A percentile compares a stretch with the other conserved stretches of the same genome.
These are phyloP conservation scores for Chymomyza procnemis DNA, from an alignment of 2,888 invertebrate genomes.

Conservation along the genomic window DNA sequence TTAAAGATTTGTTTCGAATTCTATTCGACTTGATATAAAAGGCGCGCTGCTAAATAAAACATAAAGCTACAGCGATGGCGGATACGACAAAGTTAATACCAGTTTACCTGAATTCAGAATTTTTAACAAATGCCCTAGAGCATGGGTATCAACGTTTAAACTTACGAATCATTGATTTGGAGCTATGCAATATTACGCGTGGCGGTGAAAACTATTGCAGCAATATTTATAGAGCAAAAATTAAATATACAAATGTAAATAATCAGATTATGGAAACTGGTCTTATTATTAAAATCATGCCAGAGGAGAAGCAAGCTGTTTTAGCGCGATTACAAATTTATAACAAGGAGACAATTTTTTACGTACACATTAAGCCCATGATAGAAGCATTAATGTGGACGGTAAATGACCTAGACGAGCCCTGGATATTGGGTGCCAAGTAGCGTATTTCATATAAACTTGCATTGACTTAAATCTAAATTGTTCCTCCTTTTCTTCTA, in stretches of 20 bases:
- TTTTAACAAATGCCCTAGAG: conserved; percentile 67
- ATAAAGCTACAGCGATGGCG: conserved; percentile 42
- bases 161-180: conserved; percentile 60
- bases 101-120: conserved; percentile 62
- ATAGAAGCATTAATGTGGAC: conserved; percentile 78
- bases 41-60: conserved; percentile 6
- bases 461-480: neutral
- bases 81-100: conserved; percentile 34
- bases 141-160: conserved; percentile 68
- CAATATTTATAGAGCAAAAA: conserved; percentile 70
- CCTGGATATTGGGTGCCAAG: conserved; percentile 68
- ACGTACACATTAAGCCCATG: conserved; percentile 76
- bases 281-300: conserved; percentile 73
- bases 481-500: conserved; percentile 32
- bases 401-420: conserved; percentile 60
- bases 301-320: conserved; percentile 76
- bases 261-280: conserved; percentile 42
- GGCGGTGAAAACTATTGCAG: conserved; percentile 78
- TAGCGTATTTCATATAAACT: neutral
- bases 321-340: conserved; percentile 78
- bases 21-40: conserved; percentile 40
- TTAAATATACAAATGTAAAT: conserved; percentile 55
- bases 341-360: conserved; percentile 79
- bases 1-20: conserved; percentile 18
- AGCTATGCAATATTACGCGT: conserved; percentile 57